These are phyloP conservation scores for Lomographa bimaculata DNA, from an alignment of 2,888 invertebrate genomes.

Conservation along the genomic window DNA sequence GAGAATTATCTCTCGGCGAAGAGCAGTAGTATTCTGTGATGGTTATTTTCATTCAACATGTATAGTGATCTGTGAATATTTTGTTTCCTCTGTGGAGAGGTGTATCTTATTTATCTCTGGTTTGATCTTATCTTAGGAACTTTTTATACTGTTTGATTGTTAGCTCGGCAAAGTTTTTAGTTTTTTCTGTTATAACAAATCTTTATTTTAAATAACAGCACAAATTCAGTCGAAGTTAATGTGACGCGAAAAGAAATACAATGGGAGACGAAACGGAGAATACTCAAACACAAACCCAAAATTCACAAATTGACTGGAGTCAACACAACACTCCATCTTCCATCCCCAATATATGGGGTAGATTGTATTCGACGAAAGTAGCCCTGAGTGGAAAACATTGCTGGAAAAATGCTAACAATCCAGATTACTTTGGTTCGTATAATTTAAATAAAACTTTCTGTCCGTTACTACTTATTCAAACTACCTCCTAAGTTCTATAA, in stretches of 20 bases:
- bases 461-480: background rate
- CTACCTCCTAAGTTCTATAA: conserved; percentile 23
- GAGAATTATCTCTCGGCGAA: too few relatives aligned
- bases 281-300: conserved; percentile 78
- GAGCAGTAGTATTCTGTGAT: too few relatives aligned
- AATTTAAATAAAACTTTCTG: background rate
- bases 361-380: conserved; percentile 72
- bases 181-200: too few relatives aligned
- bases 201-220: too few relatives aligned
- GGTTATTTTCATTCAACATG: too few relatives aligned
- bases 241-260: conserved; percentile 20
- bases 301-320: conserved; percentile 75
- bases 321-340: conserved; percentile 62
- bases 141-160: too few relatives aligned
- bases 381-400: conserved; percentile 54
- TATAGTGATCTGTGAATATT: too few relatives aligned
- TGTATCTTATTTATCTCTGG: too few relatives aligned
- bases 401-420: conserved; percentile 54
- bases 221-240: too few relatives aligned
- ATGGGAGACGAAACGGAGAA: conserved; percentile 66
- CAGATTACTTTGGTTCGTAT: conserved; percentile 68
- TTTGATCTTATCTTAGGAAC: too few relatives aligned
- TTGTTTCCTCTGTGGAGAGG: too few relatives aligned
- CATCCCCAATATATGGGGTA: conserved; percentile 78
- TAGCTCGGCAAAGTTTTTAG: too few relatives aligned